phyloP scores from a whole-genome alignment of 92 coral and sea anemone genomes.

The Epizoanthus rinbou region DNA sequence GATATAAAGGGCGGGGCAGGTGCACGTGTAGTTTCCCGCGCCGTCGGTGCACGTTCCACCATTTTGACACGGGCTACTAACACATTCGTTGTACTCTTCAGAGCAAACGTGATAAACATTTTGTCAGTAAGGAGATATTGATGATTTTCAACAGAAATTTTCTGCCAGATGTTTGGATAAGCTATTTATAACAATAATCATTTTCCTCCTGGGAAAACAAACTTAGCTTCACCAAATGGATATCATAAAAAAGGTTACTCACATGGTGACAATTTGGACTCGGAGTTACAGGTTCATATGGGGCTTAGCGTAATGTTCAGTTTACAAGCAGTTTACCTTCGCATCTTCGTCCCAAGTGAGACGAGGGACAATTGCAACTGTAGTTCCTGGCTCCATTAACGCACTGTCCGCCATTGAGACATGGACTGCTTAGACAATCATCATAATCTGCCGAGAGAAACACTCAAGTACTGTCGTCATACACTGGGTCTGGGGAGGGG shows the following conservation, averaged over 20 bases:
- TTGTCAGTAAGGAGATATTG: no score
- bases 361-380: constrained; percentile 47
- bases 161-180: no score
- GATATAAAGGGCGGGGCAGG: constrained; percentile 23
- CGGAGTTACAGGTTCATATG: no score
- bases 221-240: no score
- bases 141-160: no score
- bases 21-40: constrained; percentile 33
- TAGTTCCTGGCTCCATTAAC: constrained; percentile 44
- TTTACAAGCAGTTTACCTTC: constrained; percentile 41
- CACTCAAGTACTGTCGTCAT: no score
- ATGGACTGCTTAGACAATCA: constrained; percentile 55
- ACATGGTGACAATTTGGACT: no score
- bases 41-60: constrained; percentile 34
- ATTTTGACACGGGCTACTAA: constrained; percentile 11
- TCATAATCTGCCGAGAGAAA: constrained; percentile 41
- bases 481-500: no score
- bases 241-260: no score
- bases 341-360: constrained; percentile 32
- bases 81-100: constrained; percentile 33
- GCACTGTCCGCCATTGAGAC: constrained; percentile 63
- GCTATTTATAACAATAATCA: no score
- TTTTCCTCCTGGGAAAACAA: no score
- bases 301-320: not conserved
- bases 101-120: not conserved